Evolutionary conservation across 2,113 vertebrate genomes (phyloP), one percentile per base, ranked within the genome.

Genomic region (Ophthalmolycus amberensis): DNA sequence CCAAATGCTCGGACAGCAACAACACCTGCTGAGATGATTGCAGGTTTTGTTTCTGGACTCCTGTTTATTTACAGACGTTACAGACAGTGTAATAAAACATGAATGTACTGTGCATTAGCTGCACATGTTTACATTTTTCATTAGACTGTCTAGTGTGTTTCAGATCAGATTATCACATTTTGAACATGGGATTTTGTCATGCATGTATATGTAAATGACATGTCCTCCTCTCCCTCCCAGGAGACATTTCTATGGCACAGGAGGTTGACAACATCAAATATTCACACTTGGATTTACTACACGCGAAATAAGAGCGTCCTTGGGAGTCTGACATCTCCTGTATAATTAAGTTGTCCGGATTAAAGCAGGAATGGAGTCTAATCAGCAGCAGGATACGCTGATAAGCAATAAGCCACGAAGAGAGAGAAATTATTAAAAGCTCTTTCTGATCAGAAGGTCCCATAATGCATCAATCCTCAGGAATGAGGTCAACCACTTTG

Each of bases 261-360:
- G 71, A 78, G n/a, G 72, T 83, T 52, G 72, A 48, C 69, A 73
- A 54, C 79, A 93, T 93, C 67, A 91, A 92, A 90, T 91, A 90
- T 88, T 90, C 83, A 93, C 80, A 52, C 60, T 85, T 82, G 81
- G 84, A 83, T 85, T 88, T 75, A 75, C 78, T 44, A 70, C 72
- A 82, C 75, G 71, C 32, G 3, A 63, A 80, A 81, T 71, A 73
- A 69, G 77, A 82, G 82, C 25, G 73, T 90, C 85, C 85, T 88
- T 90, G 90, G 80, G 88, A 92, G 79, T 88, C 84, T 85, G 91
- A 88, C 89, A 90, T 94, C 90, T 90, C 79, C 85, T 86, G 83
- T 90, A 92, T 94, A 95, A 94, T 94, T 93, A 94, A 88, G 83
- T 87, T 85, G 85, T 88, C 52, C 11, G 85, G 90, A 93, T 93